Conservation (phyloP, 2,888 invertebrate genomes). For the Escarpia spicata region DNA sequence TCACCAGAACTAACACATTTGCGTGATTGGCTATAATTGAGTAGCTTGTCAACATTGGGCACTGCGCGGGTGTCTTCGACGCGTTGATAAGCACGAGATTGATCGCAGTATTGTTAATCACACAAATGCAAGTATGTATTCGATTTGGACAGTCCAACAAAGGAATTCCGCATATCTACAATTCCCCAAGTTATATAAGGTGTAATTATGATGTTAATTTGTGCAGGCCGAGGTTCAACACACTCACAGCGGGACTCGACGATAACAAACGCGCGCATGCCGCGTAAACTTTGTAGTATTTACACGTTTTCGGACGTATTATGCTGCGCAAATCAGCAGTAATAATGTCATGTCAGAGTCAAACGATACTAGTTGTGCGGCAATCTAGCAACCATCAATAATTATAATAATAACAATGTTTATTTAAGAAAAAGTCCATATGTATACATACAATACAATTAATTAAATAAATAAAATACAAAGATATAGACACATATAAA, state of each 20-base stretch:
- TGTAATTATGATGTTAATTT: not conserved
- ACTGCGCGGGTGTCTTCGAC: too few relatives aligned
- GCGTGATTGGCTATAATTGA: not conserved
- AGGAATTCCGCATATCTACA: not conserved
- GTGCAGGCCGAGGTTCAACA: not conserved
- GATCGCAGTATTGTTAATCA: not conserved
- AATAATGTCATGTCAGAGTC: not conserved
- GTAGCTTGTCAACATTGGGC: not conserved
- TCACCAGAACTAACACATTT: not conserved
- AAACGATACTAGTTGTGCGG: not conserved
- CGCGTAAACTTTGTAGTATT: not conserved
- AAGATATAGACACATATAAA: too few relatives aligned
- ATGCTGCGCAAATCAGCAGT: too few relatives aligned
- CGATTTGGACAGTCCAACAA: not conserved
- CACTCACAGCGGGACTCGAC: not conserved
- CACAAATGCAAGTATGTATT: conserved; percentile 16
- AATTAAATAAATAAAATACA: too few relatives aligned
- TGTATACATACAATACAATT: too few relatives aligned
- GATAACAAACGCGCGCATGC: not conserved
- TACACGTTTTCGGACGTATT: not conserved
- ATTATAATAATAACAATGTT: too few relatives aligned
- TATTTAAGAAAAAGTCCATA: too few relatives aligned
- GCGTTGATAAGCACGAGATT: not conserved
- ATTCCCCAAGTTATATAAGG: not conserved
- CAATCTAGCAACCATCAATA: not conserved